Evolutionary conservation across 2,113 vertebrate genomes (phyloP).

Genomic region (Nothobranchius kuhntae): DNA sequence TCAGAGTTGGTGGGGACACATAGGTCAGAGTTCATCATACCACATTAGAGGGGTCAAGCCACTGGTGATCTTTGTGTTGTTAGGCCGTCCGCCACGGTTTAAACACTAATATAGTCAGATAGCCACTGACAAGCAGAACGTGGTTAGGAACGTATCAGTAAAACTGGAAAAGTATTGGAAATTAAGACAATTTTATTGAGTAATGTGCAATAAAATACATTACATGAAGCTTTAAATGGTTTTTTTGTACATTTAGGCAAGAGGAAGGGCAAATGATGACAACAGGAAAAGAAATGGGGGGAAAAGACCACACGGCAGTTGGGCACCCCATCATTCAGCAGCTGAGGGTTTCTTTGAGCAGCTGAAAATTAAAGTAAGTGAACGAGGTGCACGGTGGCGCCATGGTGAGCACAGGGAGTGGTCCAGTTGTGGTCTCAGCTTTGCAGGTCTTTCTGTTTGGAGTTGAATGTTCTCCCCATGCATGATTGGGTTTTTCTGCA

Average conservation of each 20-base stretch:
- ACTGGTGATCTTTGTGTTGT: conserved; percentile 33
- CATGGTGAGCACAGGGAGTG: no score
- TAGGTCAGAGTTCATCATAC: conserved; percentile 55
- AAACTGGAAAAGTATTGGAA: conserved; percentile 1
- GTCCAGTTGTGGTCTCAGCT: no score
- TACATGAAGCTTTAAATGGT: no score
- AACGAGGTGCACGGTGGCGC: no score
- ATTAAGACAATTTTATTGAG: neutral
- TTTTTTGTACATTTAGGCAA: no score
- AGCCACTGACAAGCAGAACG: neutral
- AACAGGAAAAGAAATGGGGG: neutral
- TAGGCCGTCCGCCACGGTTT: conserved; percentile 4
- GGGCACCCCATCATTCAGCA: neutral
- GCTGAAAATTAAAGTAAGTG: no score
- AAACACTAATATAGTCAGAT: conserved; percentile 30
- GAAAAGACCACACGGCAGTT: neutral
- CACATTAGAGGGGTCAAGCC: conserved; percentile 60
- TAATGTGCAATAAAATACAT: no score
- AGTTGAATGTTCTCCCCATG: no score
- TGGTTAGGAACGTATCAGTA: neutral
- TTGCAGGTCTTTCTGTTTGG: no score
- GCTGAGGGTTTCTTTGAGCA: neutral
- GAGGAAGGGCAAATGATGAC: no score
- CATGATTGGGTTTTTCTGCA: no score
- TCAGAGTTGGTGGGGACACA: conserved; percentile 21